A percentile compares a stretch with the other conserved stretches of the same genome.
phyloP scores from a whole-genome alignment of 2,888 invertebrate genomes.

The Tridacna crocea region DNA sequence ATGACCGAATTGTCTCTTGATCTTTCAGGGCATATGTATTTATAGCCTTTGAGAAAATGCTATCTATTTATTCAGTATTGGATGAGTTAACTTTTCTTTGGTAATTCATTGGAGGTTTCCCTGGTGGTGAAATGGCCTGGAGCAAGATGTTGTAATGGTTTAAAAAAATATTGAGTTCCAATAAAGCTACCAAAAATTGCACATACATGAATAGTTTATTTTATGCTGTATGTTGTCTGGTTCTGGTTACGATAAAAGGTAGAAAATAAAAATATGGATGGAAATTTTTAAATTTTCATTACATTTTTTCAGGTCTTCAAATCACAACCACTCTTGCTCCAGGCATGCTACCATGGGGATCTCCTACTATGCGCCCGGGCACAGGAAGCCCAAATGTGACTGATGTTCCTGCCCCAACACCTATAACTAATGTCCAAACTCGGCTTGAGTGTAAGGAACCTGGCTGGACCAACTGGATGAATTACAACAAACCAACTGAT shows the following conservation, averaged over 20 bases:
- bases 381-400: conserved; percentile 27
- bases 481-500: conserved; percentile 59
- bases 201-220: too few species aligned
- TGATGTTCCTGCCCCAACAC: conserved; percentile 1
- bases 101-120: conserved; percentile 1
- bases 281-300: neutral
- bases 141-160: neutral
- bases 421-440: conserved; percentile 3
- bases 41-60: too few species aligned
- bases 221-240: neutral
- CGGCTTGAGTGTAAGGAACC: conserved; percentile 54
- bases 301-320: conserved; percentile 46
- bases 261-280: neutral
- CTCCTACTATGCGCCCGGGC: conserved; percentile 47
- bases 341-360: conserved; percentile 43
- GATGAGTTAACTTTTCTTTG: neutral
- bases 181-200: too few species aligned
- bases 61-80: too few species aligned
- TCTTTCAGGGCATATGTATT: too few species aligned
- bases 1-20: too few species aligned
- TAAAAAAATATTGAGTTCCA: too few species aligned
- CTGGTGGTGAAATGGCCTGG: conserved; percentile 24
- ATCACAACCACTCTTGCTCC: conserved; percentile 58
- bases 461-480: conserved; percentile 79
- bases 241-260: neutral